Evolutionary conservation across 2,797 vertebrate species (phyloP).

Genomic region (Pterois miles): DNA sequence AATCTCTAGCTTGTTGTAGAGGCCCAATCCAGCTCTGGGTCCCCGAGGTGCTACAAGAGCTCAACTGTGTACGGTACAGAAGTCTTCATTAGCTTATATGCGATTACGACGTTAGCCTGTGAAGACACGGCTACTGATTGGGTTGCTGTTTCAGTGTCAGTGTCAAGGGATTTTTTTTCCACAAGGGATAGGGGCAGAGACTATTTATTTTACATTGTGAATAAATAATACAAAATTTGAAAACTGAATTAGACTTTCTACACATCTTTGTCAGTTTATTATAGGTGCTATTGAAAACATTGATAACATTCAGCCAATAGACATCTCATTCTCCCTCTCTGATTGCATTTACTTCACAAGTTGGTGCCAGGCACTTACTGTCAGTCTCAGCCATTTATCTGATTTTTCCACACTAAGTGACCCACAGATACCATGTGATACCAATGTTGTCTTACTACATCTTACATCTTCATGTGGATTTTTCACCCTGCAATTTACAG

Average conservation of each 20-base stretch:
- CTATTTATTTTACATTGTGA: not conserved
- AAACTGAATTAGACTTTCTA: not conserved
- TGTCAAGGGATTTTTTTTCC: not conserved
- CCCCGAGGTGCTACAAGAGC: not conserved
- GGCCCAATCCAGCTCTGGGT: not conserved
- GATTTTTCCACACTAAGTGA: too few species aligned
- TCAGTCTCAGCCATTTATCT: too few species aligned
- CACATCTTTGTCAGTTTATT: not conserved
- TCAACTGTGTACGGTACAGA: not conserved
- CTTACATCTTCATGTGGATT: not conserved
- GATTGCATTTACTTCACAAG: too few species aligned
- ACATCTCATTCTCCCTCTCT: accelerated
- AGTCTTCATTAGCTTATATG: too few species aligned
- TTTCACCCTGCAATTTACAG: not conserved
- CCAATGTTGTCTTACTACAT: too few species aligned
- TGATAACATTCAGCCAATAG: too few species aligned
- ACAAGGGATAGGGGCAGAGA: not conserved
- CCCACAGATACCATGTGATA: too few species aligned
- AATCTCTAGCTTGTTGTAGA: not conserved
- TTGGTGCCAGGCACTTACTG: too few species aligned
- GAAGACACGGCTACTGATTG: not conserved
- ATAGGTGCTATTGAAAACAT: not conserved
- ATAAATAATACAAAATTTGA: not conserved
- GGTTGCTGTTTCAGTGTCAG: not conserved
- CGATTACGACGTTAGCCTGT: not conserved